These are phyloP conservation scores for Lottia scabra DNA, from an alignment of 2,888 invertebrate genomes.

Conservation along the genomic window DNA sequence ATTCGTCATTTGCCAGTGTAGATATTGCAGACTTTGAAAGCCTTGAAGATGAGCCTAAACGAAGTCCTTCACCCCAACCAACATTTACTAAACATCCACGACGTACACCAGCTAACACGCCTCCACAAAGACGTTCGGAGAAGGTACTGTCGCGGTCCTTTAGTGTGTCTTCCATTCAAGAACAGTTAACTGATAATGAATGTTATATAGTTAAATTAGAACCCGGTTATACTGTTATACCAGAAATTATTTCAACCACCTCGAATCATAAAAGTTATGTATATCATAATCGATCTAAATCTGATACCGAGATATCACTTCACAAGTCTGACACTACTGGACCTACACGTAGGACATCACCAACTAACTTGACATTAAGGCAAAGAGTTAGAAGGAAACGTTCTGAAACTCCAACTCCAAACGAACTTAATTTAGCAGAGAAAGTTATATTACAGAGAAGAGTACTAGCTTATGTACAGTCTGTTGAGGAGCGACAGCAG, in stretches of 20 bases:
- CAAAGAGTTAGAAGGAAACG: constrained; percentile 19
- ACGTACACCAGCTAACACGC: not conserved
- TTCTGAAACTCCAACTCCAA: constrained; percentile 6
- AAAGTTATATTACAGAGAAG: constrained; percentile 19
- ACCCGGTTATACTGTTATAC: constrained; percentile 17
- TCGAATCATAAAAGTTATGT: constrained; percentile 10
- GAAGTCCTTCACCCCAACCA: constrained; percentile 14
- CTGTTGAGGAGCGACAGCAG: not conserved
- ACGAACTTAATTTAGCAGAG: constrained; percentile 20
- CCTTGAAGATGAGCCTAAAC: constrained; percentile 4
- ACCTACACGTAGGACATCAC: not conserved
- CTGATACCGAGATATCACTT: constrained; percentile 8
- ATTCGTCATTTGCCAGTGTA: constrained; percentile 19
- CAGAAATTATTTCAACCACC: constrained; percentile 12
- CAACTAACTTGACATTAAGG: not conserved
- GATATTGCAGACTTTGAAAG: constrained; percentile 11
- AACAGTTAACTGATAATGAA: not conserved
- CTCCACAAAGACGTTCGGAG: not conserved
- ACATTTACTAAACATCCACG: constrained; percentile 5
- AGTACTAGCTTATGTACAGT: constrained; percentile 9
- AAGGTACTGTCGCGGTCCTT: constrained; percentile 15
- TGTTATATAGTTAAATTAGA: constrained; percentile 8
- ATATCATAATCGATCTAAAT: constrained; percentile 15
- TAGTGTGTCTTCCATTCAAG: constrained; percentile 7
- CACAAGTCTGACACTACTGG: constrained; percentile 19